phyloP scores from a whole-genome alignment of 1,140 invertebrate genomes.

The Drosophila yakuba region DNA sequence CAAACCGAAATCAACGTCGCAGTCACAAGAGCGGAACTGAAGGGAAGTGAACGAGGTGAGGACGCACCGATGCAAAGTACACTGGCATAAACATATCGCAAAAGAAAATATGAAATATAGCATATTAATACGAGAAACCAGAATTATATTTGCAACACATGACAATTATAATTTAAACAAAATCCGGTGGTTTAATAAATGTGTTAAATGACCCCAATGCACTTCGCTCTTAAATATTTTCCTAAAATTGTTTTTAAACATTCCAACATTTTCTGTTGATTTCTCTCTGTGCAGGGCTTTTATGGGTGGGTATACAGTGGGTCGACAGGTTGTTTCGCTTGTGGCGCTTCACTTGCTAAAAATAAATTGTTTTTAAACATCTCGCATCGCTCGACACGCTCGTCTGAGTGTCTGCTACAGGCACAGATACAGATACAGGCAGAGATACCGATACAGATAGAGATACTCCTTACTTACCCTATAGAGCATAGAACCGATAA shows the following conservation, averaged over 20 bases:
- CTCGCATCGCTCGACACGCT: slow-evolving; percentile 55
- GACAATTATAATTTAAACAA: not conserved
- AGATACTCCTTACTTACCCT: slow-evolving; percentile 28
- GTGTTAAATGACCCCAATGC: not conserved
- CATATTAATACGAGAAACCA: not conserved
- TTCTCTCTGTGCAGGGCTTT: slow-evolving; percentile 4
- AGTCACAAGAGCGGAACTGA: slow-evolving; percentile 33
- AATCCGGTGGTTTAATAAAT: too few relatives aligned
- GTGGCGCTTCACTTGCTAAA: slow-evolving; percentile 70
- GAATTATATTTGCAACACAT: not conserved
- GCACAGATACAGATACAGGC: slow-evolving; percentile 20
- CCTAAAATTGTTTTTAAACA: too few relatives aligned
- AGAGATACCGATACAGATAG: slow-evolving; percentile 16
- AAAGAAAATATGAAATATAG: not conserved
- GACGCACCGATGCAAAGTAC: not conserved
- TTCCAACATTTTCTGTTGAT: not conserved
- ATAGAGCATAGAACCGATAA: not conserved
- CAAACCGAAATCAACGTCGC: slow-evolving; percentile 49
- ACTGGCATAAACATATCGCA: not conserved
- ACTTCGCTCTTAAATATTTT: too few relatives aligned
- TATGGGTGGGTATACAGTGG: slow-evolving; percentile 15
- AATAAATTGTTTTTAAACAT: slow-evolving; percentile 82
- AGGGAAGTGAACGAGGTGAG: not conserved
- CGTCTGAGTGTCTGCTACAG: slow-evolving; percentile 35
- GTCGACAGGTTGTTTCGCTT: slow-evolving; percentile 65